Percentiles rank a stretch among this genome's conserved stretches.
phyloP scores from a whole-genome alignment of 2,113 vertebrate species.

The Cinclus mexicanus region DNA sequence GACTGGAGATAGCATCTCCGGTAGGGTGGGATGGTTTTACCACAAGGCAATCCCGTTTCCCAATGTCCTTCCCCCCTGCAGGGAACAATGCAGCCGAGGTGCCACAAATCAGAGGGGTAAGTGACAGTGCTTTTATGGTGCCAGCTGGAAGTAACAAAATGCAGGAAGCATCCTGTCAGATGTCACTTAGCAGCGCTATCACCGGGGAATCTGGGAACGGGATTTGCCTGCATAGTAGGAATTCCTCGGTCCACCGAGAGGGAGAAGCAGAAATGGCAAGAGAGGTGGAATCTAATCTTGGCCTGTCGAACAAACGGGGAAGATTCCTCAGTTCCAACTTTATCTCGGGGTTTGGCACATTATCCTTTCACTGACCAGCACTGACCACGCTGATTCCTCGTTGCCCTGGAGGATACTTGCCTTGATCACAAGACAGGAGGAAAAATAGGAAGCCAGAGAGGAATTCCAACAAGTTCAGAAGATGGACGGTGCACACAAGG shows the following conservation, averaged over 20 bases:
- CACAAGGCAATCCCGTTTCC: background rate
- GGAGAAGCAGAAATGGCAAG: constrained; percentile 50
- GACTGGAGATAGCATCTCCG: background rate
- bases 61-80: background rate
- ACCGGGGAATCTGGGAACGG: constrained; percentile 26
- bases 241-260: constrained; percentile 8
- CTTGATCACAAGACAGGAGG: background rate
- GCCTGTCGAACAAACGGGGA: background rate
- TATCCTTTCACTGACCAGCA: background rate
- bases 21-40: background rate
- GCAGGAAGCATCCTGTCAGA: constrained; percentile 62
- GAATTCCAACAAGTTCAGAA: background rate
- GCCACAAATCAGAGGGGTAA: constrained; percentile 52
- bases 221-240: constrained; percentile 63
- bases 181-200: constrained; percentile 62
- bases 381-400: background rate
- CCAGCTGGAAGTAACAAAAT: constrained; percentile 62
- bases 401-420: background rate
- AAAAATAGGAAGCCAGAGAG: background rate
- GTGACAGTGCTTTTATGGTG: constrained; percentile 52
- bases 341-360: background rate
- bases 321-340: constrained; percentile 26
- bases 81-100: background rate
- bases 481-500: background rate
- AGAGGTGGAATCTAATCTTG: constrained; percentile 28